Base-by-base conservation (phyloP, 2,113 vertebrate species). In the Trematocara unimaculatum region DNA sequence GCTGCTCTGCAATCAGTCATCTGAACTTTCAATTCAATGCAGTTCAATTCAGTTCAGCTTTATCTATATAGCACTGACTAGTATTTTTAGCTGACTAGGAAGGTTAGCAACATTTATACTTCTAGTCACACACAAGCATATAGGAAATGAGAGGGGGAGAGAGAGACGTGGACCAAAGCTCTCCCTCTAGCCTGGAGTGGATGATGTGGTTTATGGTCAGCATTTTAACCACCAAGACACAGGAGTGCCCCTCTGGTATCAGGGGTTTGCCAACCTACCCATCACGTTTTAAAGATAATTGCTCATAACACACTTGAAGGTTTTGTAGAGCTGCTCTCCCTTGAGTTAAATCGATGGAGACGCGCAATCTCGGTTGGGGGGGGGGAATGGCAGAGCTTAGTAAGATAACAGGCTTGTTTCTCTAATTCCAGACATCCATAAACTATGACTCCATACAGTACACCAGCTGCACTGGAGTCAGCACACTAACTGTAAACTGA, bases 401-500 rank as follows among this genome's bases (percentile, higher is more conserved):
- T 51, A 38, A 89, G 90, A 93, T 87, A 92, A 89, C 91, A 79
- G 86, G 83, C 81, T 92, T 92, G 88, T 94, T 94, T 93, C 91
- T 92, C 86, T 89, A 87, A 88, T 91, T 91, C 94, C 82, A 91
- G 92, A 90, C 88, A 89, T 92, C 87, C 31, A 87, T 95, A 95
- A 95, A 94, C 92, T 86, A 81, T 94, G 89, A 92, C 85, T 91
- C 88, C 58, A 53, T 88, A 72, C 84, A 88, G 92, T 89, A 74
- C 87, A 85, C 86, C 92, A 94, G 93, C 95, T 95, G 94, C 91
- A 84, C 83, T 64, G 86, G 89, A 91, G 80, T 94, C 94, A 90
- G 91, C 90, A 53, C 86, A 58, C 81, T 80, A 58, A 87, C 90
- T 93, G 95, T 94, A 96, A 96, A 85, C 89, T 55, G 95, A 96